Evolutionary conservation across 2,113 vertebrate species (phyloP).

Genomic region (Puma concolor): DNA sequence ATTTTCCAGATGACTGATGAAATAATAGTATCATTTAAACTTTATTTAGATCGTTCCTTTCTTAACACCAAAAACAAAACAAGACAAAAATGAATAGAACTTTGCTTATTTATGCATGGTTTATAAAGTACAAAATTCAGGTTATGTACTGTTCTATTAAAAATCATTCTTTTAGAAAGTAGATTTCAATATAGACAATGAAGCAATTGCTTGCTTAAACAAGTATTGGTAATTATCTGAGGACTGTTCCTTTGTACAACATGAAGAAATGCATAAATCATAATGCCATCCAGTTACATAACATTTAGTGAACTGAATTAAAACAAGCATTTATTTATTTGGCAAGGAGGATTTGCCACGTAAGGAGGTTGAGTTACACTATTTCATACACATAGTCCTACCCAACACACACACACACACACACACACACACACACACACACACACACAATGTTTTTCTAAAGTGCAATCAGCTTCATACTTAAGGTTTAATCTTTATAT

Average conservation of each 20-base stretch:
- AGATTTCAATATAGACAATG: background rate
- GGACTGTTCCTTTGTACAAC: background rate
- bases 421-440: background rate
- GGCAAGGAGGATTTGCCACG: background rate
- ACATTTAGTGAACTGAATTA: background rate
- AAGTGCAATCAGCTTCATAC: background rate
- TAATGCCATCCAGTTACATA: background rate
- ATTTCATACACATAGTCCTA: background rate
- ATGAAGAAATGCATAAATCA: background rate
- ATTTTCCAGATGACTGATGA: background rate
- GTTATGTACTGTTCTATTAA: background rate
- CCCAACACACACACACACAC: no score
- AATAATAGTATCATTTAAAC: background rate
- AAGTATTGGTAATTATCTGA: background rate
- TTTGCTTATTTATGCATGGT: background rate
- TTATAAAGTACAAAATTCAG: background rate
- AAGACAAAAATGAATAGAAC: no score
- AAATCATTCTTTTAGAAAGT: background rate
- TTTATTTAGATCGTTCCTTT: background rate
- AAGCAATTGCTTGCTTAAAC: background rate
- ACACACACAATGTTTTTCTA: background rate
- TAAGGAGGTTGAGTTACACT: background rate
- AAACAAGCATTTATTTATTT: background rate
- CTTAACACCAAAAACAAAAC: background rate
- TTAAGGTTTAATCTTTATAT: background rate